Percentiles rank a stretch among this genome's conserved stretches.
Conservation (phyloP, 1,140 invertebrate species). For the Melitaea cinxia region DNA sequence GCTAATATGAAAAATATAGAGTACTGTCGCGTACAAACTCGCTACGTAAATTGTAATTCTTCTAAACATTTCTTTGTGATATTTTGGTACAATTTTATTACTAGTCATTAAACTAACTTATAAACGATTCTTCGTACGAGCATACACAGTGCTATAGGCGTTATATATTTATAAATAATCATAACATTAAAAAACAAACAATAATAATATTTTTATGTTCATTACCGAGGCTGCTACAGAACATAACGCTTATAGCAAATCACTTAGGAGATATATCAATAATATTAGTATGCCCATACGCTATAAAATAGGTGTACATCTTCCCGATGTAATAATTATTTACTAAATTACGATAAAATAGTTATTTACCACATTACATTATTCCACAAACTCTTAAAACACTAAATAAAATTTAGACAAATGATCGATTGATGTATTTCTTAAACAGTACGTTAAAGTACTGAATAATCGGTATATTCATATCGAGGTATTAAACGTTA, state of each 20-base stretch:
- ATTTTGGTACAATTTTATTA: conserved; percentile 44
- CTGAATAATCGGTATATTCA: conserved; percentile 26
- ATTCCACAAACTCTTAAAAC: not conserved
- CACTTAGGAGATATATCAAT: not conserved
- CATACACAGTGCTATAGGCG: conserved; percentile 14
- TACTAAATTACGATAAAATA: not conserved
- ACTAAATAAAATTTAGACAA: conserved; percentile 1
- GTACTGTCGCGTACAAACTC: conserved; percentile 31
- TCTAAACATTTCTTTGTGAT: conserved; percentile 44
- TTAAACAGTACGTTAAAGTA: conserved; percentile 3
- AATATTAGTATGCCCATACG: not conserved
- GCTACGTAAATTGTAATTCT: conserved; percentile 32
- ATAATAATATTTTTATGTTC: conserved; percentile 10
- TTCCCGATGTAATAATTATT: not conserved
- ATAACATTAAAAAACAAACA: conserved; percentile 15
- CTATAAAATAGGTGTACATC: not conserved
- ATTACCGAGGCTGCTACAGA: not conserved
- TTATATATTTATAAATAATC: conserved; percentile 12
- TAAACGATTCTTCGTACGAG: conserved; percentile 9
- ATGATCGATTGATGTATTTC: too few species aligned
- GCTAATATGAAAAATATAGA: conserved; percentile 30
- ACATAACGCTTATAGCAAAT: conserved; percentile 7
- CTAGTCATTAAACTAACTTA: conserved; percentile 36
- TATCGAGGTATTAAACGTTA: conserved; percentile 56
- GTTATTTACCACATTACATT: not conserved